A percentile compares a stretch with the other conserved stretches of the same genome.
Conservation (phyloP, 2,113 vertebrate genomes). For the Chloroceryle aenea region DNA sequence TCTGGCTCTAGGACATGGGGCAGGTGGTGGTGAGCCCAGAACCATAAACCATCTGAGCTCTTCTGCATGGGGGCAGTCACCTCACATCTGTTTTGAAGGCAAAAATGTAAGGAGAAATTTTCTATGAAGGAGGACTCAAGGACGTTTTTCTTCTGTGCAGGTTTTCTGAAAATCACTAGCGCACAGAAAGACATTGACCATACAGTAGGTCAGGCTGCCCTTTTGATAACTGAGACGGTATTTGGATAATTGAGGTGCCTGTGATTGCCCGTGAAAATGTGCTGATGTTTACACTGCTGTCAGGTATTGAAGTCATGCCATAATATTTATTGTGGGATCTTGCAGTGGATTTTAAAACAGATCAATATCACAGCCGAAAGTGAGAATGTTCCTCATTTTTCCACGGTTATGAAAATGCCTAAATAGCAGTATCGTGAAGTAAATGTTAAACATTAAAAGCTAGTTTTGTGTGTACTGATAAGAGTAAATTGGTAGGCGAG, state of each 20-base stretch:
- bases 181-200: neutral
- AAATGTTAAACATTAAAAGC: conserved; percentile 13
- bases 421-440: neutral
- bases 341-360: conserved; percentile 18
- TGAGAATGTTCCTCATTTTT: conserved; percentile 1
- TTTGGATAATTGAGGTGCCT: conserved; percentile 27
- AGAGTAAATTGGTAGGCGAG: neutral
- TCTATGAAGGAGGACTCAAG: neutral
- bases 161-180: neutral
- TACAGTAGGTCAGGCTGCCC: conserved; percentile 12
- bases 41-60: neutral
- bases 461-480: neutral
- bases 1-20: neutral
- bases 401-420: neutral
- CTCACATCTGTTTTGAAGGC: neutral
- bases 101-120: neutral
- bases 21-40: neutral
- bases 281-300: conserved; percentile 60
- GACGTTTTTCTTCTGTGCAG: neutral
- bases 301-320: conserved; percentile 4
- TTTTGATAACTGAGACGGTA: conserved; percentile 24
- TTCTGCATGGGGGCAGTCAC: neutral
- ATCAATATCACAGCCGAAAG: neutral
- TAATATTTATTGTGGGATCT: conserved; percentile 5
- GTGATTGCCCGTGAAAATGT: conserved; percentile 34